Base-by-base conservation (phyloP, 2,888 invertebrate species). In the Phortica okadai region DNA sequence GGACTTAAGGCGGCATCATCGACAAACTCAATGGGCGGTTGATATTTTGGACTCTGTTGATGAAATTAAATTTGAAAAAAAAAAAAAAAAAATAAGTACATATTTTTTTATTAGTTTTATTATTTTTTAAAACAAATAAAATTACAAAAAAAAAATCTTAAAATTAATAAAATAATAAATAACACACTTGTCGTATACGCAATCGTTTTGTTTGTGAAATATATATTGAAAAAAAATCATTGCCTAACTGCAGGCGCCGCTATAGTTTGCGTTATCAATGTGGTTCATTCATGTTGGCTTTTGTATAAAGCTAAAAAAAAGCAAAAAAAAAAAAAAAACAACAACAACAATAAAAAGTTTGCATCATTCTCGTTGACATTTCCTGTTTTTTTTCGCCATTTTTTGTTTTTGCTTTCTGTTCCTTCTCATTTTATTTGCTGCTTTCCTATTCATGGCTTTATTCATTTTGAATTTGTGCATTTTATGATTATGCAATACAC, bases 1-100 rank as follows among this genome's bases (percentile, higher is more conserved):
- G 97, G 97, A 90, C 97, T 97, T 77, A 97, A 93, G 5, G 97
- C 97, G 62, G 97, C 96, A 80, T 95, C 94, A 90, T 96, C 96
- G 78, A 95, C 94, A 90, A 94, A 94, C 91, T 96, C 96, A 88
- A 94, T 93, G 58, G 94, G 94, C 54, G 94, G 94, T 79, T 94
- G 94, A 91, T 94, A 95, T 88, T 93, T 93, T 70, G 93, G 93
- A 83, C 93, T 93, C 91, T 93, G 91, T 8, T 75, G 77, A 73
- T 25, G 66, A 56, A 50, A 14, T 0, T 6, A 74, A 33, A 8
- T 5, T 64, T 21, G 8, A 73, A 14, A n/a, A 5, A 72, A 1
- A 14, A 58, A 73, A 45, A 2, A 42, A 3, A 42, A 59, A 41
- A 54, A 50, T 14, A 16, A 21, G 5, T 59, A 25, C 2, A 50